These are phyloP conservation scores for Merops nubicus DNA, from an alignment of 2,113 vertebrate species.

Conservation along the genomic window DNA sequence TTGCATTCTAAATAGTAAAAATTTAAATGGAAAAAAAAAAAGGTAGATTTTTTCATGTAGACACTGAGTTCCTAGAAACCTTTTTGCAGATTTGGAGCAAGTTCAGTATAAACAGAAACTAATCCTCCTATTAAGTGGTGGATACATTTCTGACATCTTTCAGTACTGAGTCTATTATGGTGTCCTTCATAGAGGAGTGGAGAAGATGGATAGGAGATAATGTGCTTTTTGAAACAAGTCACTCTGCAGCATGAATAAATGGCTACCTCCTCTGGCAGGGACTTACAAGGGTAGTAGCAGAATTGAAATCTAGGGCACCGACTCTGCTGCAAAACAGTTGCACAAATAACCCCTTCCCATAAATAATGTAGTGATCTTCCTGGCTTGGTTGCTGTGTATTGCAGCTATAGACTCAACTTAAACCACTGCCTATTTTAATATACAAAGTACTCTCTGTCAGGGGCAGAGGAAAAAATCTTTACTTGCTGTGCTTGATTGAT, in stretches of 20 bases:
- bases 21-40: neutral
- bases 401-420: constrained; percentile 39
- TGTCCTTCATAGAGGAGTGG: neutral
- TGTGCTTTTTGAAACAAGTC: neutral
- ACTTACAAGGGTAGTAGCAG: constrained; percentile 5
- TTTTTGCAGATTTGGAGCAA: neutral
- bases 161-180: neutral
- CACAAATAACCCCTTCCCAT: constrained; percentile 60
- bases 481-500: constrained; percentile 1
- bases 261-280: neutral
- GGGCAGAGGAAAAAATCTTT: neutral
- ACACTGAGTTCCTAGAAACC: neutral
- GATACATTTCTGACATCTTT: neutral
- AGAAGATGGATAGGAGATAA: neutral
- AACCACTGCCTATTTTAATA: constrained; percentile 27
- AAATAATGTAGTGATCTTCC: constrained; percentile 62
- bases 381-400: constrained; percentile 33
- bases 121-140: neutral
- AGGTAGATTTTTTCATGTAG: neutral
- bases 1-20: neutral
- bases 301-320: too few relatives aligned
- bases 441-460: neutral
- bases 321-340: constrained; percentile 49
- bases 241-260: neutral
- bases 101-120: neutral